A percentile compares a stretch with the other conserved stretches of the same genome.
phyloP scores from a whole-genome alignment of 2,797 vertebrate species.

The Coreius guichenoti region DNA sequence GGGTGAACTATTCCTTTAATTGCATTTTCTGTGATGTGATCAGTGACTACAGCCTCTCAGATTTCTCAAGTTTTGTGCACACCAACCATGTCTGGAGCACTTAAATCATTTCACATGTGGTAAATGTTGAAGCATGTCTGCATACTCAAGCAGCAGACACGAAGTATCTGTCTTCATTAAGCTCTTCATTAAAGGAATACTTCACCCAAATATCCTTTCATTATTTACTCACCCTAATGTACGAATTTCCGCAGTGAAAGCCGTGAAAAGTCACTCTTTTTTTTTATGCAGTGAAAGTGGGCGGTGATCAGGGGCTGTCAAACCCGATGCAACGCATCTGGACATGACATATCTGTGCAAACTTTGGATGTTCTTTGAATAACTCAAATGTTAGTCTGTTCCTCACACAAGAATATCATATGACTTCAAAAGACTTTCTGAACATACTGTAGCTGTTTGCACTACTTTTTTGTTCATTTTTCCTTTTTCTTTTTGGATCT shows the following conservation, averaged over 20 bases:
- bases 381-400: not conserved
- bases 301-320: not conserved
- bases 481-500: not conserved
- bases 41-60: constrained; percentile 26
- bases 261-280: not conserved
- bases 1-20: constrained; percentile 10
- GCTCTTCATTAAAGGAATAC: not conserved
- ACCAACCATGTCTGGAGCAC: constrained; percentile 15
- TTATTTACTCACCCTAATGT: not conserved
- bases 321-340: not conserved
- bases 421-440: not conserved
- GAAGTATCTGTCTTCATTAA: constrained; percentile 34
- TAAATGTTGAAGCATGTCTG: constrained; percentile 25
- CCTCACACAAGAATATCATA: not conserved
- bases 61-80: not conserved
- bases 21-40: constrained; percentile 19
- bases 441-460: not conserved
- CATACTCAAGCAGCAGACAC: constrained; percentile 14
- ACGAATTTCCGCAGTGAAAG: not conserved
- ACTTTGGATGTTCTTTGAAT: not conserved
- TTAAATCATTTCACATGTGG: constrained; percentile 37
- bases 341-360: not conserved
- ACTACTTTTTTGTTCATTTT: not conserved
- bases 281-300: not conserved
- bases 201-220: not conserved